A percentile compares a stretch with the other conserved stretches of the same genome.
Evolutionary conservation across 2,113 vertebrate genomes (phyloP).

Genomic region (Aythya baeri): DNA sequence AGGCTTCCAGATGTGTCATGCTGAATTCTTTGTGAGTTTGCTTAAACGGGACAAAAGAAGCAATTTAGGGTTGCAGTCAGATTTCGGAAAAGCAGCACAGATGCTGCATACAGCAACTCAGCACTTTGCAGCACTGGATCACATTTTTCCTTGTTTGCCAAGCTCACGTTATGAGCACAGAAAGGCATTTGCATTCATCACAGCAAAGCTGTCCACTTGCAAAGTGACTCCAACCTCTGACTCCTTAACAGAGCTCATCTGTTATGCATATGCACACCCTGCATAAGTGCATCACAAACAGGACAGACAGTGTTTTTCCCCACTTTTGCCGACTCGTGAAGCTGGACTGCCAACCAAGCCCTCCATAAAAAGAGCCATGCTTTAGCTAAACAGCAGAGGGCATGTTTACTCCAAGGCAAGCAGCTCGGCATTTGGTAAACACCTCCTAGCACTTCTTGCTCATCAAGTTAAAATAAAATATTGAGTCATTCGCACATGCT

Average conservation of each 20-base stretch:
- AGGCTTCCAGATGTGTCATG: neutral
- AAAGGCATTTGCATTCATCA: neutral
- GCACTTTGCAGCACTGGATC: neutral
- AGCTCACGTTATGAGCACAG: neutral
- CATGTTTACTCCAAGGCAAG: slow-evolving; percentile 23
- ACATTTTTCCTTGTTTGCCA: neutral
- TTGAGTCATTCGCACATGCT: neutral
- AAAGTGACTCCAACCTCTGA: neutral
- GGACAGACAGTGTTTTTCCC: neutral
- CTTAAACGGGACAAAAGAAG: neutral
- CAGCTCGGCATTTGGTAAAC: neutral
- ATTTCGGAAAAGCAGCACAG: neutral
- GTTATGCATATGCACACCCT: neutral
- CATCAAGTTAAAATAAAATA: neutral
- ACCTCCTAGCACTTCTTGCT: neutral
- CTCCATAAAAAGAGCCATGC: neutral
- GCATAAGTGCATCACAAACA: neutral
- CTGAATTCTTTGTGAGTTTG: neutral
- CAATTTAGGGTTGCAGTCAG: neutral
- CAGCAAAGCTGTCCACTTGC: neutral
- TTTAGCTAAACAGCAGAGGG: slow-evolving; percentile 72
- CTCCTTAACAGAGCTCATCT: neutral
- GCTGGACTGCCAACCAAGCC: neutral
- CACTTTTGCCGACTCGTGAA: neutral
- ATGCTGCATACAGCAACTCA: neutral